Evolutionary conservation across 1,140 invertebrate genomes (phyloP), one percentile per base, ranked within the genome.

Genomic region (Cyclargus thomasi): DNA sequence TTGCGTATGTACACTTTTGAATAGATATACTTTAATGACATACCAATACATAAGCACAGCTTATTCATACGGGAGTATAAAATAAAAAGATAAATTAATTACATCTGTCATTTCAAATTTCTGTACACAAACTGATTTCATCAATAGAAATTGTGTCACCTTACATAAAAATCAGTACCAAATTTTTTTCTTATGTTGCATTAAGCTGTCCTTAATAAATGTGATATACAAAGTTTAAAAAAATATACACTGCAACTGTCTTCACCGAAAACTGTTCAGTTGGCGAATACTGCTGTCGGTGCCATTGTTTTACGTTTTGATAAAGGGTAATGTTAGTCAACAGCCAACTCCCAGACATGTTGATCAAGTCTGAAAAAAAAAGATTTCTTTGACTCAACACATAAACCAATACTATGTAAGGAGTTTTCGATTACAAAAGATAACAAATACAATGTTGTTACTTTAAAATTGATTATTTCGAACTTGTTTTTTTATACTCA

Each of bases 181-280:
- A 76, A 80, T 36, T 65, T 77, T 70, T 78, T 80, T n/a, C n/a
- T n/a, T 77, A 62, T 75, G 74, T 75, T 77, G 80, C 77, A 79
- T 74, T 79, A 78, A 81, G 76, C 67, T 73, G 75, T 83, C 72
- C 72, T 39, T 79, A 75, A 69, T 74, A 73, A 80, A 79, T 74
- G 78, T 75, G 79, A 83, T 87, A 87, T 85, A 86, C 80, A 87
- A 84, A 85, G 81, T 87, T 29, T 84, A 77, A 86, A 89, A 89
- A 89, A 89, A 89, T 89, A 87, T 89, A 89, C 86, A 89, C 76
- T 84, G 79, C 80, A 77, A 82, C 78, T 72, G 78, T 72, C 68
- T 77, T 72, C 74, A 79, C 72, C 72, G 64, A 64, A 65, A 68
- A 72, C 65, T 62, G 62, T 65, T 68, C 53, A 57, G 53, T 57